These are phyloP conservation scores for Meghimatium bilineatum DNA, from an alignment of 2,888 invertebrate species.

Conservation along the genomic window DNA sequence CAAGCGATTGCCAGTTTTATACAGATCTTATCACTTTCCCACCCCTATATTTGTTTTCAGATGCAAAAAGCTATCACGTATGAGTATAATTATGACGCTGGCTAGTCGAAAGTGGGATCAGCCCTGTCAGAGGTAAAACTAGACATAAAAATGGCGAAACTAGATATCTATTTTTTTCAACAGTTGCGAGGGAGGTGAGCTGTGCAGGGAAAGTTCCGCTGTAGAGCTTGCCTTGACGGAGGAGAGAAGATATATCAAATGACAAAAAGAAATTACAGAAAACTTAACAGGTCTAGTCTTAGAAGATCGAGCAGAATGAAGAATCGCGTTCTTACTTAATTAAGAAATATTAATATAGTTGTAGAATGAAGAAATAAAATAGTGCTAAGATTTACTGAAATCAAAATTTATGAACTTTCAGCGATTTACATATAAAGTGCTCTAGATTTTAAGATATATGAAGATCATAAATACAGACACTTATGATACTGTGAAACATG, in stretches of 20 bases:
- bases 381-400: too few relatives aligned
- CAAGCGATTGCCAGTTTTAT: background rate
- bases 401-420: too few relatives aligned
- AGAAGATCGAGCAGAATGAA: background rate
- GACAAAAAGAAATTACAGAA: background rate
- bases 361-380: too few relatives aligned
- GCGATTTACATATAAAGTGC: too few relatives aligned
- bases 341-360: too few relatives aligned
- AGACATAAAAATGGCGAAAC: background rate
- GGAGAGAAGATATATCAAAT: background rate
- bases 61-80: background rate
- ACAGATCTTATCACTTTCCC: slow-evolving; percentile 6
- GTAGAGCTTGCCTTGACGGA: background rate
- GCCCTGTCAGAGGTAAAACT: background rate
- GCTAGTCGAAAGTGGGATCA: background rate
- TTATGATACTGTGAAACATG: too few relatives aligned
- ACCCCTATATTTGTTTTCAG: slow-evolving; percentile 16
- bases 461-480: too few relatives aligned
- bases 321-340: too few relatives aligned
- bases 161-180: background rate
- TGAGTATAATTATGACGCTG: slow-evolving; percentile 27
- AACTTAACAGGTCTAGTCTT: background rate
- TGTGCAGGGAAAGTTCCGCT: background rate
- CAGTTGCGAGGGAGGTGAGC: background rate
- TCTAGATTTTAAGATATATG: too few relatives aligned